Base-by-base conservation (phyloP, 2,113 vertebrate species). In the Fukomys damarensis region DNA sequence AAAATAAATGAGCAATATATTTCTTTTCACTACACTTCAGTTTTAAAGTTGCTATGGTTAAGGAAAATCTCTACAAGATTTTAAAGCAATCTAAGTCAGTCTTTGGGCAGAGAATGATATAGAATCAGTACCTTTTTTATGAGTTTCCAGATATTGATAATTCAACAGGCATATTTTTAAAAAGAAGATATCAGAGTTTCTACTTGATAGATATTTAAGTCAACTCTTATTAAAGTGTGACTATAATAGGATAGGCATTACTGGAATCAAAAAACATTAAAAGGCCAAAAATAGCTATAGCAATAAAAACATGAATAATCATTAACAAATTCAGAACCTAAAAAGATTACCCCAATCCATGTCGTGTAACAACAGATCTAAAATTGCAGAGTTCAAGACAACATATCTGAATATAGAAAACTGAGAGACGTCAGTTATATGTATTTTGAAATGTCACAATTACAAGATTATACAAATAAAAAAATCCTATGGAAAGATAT, bases 241-340 rank as follows among this genome's bases (percentile, higher is more conserved):
- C 43, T 89, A 35, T 46, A 91, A 63, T 77, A 43, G 89, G 30
- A 26, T 58, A 95, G 59, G 59, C 38, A 92, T 93, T 94, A 86
- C 13, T 94, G 24, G 8, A 86, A 94, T 19, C 65, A 56, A 68
- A 93, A 91, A 96, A 65, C 38, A 93, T 70, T 95, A 90, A 95
- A 93, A 97, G 96, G 54, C 30, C 83, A 93, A 91, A 91, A 96
- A 89, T 35, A 91, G 30, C 30, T 59, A 92, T 3, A 92, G 17
- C 61, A 91, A 94, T 94, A 86, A 94, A 68, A 66, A 94, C 79
- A n/a, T 72, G 38, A 59, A 35, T 52, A 61, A 91, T 52, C 52
- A 89, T 46, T 92, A 86, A 84, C 7, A 74, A 85, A 4, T 20
- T 59, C 58, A 91, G 32, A 87, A 81, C 68, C 35, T 88, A 32